A percentile compares a stretch with the other conserved stretches of the same genome.
Conservation (phyloP, 2,113 vertebrate species). For the Orthochromis indermauri region DNA sequence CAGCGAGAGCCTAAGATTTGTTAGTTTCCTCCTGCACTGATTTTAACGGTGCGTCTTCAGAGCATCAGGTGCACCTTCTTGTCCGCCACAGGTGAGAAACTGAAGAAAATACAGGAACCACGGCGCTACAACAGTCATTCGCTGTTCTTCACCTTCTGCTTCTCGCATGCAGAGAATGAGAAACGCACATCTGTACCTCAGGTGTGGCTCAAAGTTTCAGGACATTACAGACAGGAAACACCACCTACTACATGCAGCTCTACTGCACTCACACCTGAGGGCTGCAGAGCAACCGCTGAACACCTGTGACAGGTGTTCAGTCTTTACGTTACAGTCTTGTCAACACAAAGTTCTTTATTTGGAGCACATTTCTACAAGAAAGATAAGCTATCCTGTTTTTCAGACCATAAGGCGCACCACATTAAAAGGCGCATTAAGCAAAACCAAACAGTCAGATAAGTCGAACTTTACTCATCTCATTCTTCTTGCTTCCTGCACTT, state of each 20-base stretch:
- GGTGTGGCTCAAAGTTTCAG: not conserved
- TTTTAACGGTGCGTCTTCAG: not conserved
- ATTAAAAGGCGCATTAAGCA: not conserved
- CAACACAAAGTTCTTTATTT: no score
- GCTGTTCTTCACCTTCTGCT: not conserved
- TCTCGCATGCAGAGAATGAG: not conserved
- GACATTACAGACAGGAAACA: not conserved
- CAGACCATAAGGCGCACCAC: not conserved
- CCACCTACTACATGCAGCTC: not conserved
- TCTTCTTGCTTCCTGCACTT: not conserved
- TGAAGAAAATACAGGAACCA: not conserved
- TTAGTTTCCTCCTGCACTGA: not conserved
- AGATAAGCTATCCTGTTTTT: not conserved
- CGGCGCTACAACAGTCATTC: not conserved
- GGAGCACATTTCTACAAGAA: not conserved
- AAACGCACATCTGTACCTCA: not conserved
- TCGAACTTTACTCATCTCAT: not conserved
- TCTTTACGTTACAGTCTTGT: not conserved
- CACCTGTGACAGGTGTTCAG: not conserved
- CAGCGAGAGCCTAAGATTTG: not conserved
- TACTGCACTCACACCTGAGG: not conserved
- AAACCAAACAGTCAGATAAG: not conserved
- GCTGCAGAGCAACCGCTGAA: not conserved
- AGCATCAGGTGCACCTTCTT: not conserved
- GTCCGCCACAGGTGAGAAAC: not conserved